Base-by-base conservation (phyloP, 2,888 invertebrate species). In the Sarcophaga carnaria region DNA sequence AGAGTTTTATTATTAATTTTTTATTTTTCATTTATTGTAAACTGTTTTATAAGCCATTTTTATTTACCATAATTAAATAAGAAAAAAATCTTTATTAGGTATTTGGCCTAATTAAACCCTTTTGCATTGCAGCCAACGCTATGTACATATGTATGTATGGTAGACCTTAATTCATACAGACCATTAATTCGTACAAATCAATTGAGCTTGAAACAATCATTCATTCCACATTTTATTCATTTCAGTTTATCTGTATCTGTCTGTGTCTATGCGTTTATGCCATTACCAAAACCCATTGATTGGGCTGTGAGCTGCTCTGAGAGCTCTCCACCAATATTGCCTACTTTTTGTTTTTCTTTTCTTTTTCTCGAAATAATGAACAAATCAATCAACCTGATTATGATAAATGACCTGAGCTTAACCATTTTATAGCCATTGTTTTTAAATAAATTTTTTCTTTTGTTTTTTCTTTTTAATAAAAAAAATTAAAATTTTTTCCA, bases 331-430 rank as follows among this genome's bases (percentile, higher is more conserved):
- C 37, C 37, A 8, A 37, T 37, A 37, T 87, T 85, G 75, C 86
- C 63, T 64, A 37, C 37, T 37, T 37, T 64, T 70, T 88, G 85
- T 90, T 88, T 89, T 89, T 27, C 85, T 86, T 89, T 54, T 54
- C 54, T 54, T 17, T 54, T 54, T 54, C 54, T 54, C 17, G 54
- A 54, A 89, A 89, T 90, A 81, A 87, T 47, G 78, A 91, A 90
- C 90, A 90, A 91, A 92, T 92, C 92, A 92, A 92, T 91, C 92
- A 91, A 89, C 90, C 90, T 92, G 92, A 92, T 92, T 92, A 91
- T 92, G 91, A 92, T 92, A 92, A 92, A 92, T 92, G 91, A 90
- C 90, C 89, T 14, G 14, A 54, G 54, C 14, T 54, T 54, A 14
- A 54, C 54, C 12, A 54, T 54, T 54, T 54, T 54, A 54, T 17